phyloP scores from a whole-genome alignment of 2,797 vertebrate genomes.

The Micropoecilia bifurca region DNA sequence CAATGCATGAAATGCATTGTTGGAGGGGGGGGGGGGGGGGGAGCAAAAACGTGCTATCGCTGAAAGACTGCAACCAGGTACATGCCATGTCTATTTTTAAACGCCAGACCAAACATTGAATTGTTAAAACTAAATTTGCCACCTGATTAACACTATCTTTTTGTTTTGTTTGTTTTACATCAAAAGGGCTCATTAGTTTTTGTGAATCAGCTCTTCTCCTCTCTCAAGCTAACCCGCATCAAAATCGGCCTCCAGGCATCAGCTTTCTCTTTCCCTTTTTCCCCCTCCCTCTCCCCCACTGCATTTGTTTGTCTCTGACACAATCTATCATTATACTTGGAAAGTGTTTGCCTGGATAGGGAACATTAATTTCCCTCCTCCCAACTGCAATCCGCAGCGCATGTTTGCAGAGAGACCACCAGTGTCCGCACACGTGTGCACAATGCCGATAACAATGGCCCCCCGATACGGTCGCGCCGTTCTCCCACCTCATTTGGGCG shows the following conservation, averaged over 20 bases:
- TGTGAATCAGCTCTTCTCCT: not conserved
- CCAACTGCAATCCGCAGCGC: constrained; percentile 26
- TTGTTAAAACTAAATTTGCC: not conserved
- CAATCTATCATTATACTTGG: not conserved
- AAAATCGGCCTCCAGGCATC: not conserved
- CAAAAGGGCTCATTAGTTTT: not conserved
- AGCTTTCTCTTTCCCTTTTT: not conserved
- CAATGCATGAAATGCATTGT: not conserved
- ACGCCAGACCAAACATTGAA: not conserved
- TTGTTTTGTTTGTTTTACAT: not conserved
- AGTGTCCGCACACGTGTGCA: constrained; percentile 38
- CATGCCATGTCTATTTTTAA: not conserved
- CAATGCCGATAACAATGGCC: constrained; percentile 37
- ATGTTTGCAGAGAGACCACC: constrained; percentile 37
- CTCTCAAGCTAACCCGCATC: not conserved
- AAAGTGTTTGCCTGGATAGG: constrained; percentile 25
- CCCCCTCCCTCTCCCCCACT: too few species aligned
- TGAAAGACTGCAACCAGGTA: not conserved
- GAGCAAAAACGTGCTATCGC: not conserved
- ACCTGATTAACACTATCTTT: not conserved
- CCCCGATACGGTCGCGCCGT: constrained; percentile 11
- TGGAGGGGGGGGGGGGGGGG: not conserved
- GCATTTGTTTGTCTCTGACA: constrained; percentile 3
- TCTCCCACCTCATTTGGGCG: constrained; percentile 29
- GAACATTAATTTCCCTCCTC: constrained; percentile 34